A percentile compares a stretch with the other conserved stretches of the same genome.
These are phyloP conservation scores for Eurosta solidaginis DNA, from an alignment of 1,140 invertebrate genomes.

Conservation along the genomic window DNA sequence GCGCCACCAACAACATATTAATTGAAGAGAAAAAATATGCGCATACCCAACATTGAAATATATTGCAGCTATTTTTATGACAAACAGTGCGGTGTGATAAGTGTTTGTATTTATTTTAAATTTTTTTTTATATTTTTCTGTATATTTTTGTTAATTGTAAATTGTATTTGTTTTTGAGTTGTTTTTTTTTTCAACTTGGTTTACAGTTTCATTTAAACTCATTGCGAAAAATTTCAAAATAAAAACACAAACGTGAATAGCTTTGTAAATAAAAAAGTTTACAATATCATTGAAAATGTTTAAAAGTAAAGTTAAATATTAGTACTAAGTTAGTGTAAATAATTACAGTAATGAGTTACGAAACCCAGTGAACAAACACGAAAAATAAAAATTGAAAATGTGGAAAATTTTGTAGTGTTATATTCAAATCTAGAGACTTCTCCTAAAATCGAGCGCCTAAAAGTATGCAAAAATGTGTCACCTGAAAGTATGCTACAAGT, in stretches of 20 bases:
- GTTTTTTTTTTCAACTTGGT: background rate
- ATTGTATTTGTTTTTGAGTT: background rate
- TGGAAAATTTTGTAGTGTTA: no score
- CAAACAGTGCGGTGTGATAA: background rate
- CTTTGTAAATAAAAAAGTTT: background rate
- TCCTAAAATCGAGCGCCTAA: no score
- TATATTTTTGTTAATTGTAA: no score
- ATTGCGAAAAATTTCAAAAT: background rate
- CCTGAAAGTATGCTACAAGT: no score
- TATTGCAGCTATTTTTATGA: background rate
- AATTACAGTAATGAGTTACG: no score
- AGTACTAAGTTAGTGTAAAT: no score
- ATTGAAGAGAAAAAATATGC: background rate
- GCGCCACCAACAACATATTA: background rate
- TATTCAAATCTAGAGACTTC: no score
- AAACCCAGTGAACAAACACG: no score
- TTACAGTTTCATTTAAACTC: background rate
- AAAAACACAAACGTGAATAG: background rate
- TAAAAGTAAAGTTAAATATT: background rate
- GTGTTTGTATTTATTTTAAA: background rate
- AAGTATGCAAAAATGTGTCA: no score
- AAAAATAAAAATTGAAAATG: no score
- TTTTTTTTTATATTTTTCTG: background rate
- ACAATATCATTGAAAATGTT: background rate
- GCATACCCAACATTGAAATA: slow-evolving; percentile 2